Evolutionary conservation across 2,113 vertebrate genomes (phyloP), one percentile per base, ranked within the genome.

Genomic region (Polyodon spathula): DNA sequence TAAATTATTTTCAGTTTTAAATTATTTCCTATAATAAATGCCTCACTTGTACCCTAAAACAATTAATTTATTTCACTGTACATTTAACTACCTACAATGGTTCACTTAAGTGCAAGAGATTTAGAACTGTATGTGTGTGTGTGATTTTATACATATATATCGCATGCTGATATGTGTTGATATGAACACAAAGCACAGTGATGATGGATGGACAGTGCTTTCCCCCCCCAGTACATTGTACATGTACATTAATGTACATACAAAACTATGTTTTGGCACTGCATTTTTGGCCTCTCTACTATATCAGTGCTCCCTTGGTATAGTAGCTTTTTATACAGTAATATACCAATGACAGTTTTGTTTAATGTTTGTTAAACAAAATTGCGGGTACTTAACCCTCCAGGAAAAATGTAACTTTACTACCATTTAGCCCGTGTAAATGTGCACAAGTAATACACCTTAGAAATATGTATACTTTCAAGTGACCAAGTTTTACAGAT

Each of bases 301-400:
- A 58, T 8, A 51, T 15, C 37, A 62, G 51, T 41, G 50, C 40
- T n/a, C 17, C 46, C 43, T 58, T 42, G 40, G 59, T 43, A 58
- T 64, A 64, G 63, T 56, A 64, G 63, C 63, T 54, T 64, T 59
- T 51, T 17, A 64, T 14, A 59, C 3, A n/a, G 12, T n/a, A 15
- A 37, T 63, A 10, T 42, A 27, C 52, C 16, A 48, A 14, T 17
- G 27, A 52, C n/a, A 50, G 37, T 64, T 53, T 56, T 38, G 40
- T 27, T 10, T n/a, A 54, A 50, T 44, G 50, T 8, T 56, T 43
- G 37, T 40, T 38, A 3, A 16, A 50, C 58, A 51, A 8, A 42
- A 37, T 11, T 6, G 38, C 41, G 39, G 37, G 10, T 56, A 27
- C 27, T 27, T 27, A 27, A 27, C 27, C 1, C 27, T 27, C 27